Percentiles rank a stretch among this genome's conserved stretches.
phyloP scores from a whole-genome alignment of 1,140 invertebrate species.

The Formica selysi region DNA sequence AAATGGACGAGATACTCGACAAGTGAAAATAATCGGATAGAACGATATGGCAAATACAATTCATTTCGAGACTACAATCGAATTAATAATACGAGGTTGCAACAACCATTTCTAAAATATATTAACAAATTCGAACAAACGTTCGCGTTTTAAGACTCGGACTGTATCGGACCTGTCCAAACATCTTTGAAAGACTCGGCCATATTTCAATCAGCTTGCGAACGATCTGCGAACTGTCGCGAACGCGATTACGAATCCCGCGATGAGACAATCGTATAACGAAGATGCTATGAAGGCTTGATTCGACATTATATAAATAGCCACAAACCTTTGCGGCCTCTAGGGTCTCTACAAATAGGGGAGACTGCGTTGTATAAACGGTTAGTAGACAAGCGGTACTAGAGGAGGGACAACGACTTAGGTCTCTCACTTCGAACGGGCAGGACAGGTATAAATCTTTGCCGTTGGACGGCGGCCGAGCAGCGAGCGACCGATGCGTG shows the following conservation, averaged over 20 bases:
- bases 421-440: constrained; percentile 32
- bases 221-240: not conserved
- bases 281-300: constrained; percentile 33
- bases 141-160: not conserved
- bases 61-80: not conserved
- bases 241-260: not conserved
- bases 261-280: constrained; percentile 45
- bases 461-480: constrained; percentile 32
- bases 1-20: not conserved
- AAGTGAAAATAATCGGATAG: not conserved
- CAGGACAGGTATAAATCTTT: constrained; percentile 58
- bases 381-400: constrained; percentile 61
- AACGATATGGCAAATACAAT: not conserved
- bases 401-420: constrained; percentile 56
- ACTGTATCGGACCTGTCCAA: no score
- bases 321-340: constrained; percentile 50
- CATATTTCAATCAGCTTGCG: not conserved
- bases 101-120: not conserved
- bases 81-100: not conserved
- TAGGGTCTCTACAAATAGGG: constrained; percentile 60
- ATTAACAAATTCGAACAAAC: not conserved
- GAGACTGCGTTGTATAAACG: constrained; percentile 56
- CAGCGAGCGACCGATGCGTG: constrained; percentile 5
- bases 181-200: not conserved
- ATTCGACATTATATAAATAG: constrained; percentile 63